Conservation (phyloP, 2,888 invertebrate genomes). For the Pterobdella sp. region DNA sequence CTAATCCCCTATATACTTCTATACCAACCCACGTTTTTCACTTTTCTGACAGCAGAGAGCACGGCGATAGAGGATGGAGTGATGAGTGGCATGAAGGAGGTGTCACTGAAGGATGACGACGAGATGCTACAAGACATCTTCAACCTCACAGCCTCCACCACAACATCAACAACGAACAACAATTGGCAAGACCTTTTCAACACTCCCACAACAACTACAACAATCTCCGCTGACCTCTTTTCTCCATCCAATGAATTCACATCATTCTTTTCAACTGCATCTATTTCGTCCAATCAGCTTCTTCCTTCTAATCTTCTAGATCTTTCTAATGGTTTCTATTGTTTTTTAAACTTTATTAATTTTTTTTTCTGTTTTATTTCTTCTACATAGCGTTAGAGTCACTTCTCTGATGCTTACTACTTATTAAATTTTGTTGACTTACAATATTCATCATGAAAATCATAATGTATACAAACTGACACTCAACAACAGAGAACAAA, state of each 20-base stretch:
- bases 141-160: conserved; percentile 42
- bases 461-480: background rate
- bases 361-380: background rate
- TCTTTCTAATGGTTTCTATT: background rate
- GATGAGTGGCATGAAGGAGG: conserved; percentile 44
- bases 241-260: conserved; percentile 7
- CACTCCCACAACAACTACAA: conserved; percentile 23
- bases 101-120: conserved; percentile 51
- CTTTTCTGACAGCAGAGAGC: background rate
- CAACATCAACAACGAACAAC: conserved; percentile 44
- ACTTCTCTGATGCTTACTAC: background rate
- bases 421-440: background rate
- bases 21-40: background rate
- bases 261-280: background rate
- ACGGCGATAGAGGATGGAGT: conserved; percentile 39
- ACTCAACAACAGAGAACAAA: background rate
- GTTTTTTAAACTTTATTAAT: background rate
- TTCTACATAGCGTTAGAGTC: background rate
- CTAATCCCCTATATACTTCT: background rate
- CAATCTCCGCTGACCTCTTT: conserved; percentile 19
- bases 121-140: conserved; percentile 52
- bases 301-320: background rate
- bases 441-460: background rate
- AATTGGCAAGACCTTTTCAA: conserved; percentile 51
- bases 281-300: background rate